Percentiles rank a stretch among this genome's conserved stretches.
Conservation (phyloP, 2,113 vertebrate species). For the Acanthochromis polyacanthus region DNA sequence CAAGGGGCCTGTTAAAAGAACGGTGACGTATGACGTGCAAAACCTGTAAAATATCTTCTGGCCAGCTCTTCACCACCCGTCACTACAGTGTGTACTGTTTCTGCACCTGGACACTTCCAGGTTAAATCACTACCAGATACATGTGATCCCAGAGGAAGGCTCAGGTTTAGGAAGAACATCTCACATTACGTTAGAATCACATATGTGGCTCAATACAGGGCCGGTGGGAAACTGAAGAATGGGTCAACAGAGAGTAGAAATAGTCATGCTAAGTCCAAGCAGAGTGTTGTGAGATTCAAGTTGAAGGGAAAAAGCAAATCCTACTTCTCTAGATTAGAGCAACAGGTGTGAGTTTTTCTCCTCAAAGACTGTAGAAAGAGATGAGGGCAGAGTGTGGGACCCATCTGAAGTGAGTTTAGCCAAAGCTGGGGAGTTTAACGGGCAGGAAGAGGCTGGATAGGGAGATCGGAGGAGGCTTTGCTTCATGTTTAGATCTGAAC, state of each 20-base stretch:
- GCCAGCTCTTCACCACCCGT: neutral
- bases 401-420: constrained; percentile 68
- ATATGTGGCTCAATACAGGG: constrained; percentile 33
- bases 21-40: constrained; percentile 9
- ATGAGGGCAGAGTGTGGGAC: constrained; percentile 33
- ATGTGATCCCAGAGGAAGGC: constrained; percentile 8
- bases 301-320: neutral
- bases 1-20: constrained; percentile 15
- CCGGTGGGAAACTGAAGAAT: constrained; percentile 8
- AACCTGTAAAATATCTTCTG: constrained; percentile 24
- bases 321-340: constrained; percentile 24
- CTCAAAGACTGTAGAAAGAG: neutral
- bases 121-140: constrained; percentile 26
- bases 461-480: constrained; percentile 32
- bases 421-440: constrained; percentile 39
- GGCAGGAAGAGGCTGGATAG: constrained; percentile 41
- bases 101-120: constrained; percentile 14
- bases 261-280: constrained; percentile 2
- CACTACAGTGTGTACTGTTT: constrained; percentile 4
- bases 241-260: constrained; percentile 9
- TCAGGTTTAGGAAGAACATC: constrained; percentile 26
- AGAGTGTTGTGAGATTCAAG: constrained; percentile 11
- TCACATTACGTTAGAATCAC: constrained; percentile 22
- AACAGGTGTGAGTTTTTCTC: constrained; percentile 30
- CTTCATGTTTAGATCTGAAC: constrained; percentile 57